These are phyloP conservation scores for Rhinoptilus africanus DNA, from an alignment of 2,113 vertebrate genomes.

Conservation along the genomic window DNA sequence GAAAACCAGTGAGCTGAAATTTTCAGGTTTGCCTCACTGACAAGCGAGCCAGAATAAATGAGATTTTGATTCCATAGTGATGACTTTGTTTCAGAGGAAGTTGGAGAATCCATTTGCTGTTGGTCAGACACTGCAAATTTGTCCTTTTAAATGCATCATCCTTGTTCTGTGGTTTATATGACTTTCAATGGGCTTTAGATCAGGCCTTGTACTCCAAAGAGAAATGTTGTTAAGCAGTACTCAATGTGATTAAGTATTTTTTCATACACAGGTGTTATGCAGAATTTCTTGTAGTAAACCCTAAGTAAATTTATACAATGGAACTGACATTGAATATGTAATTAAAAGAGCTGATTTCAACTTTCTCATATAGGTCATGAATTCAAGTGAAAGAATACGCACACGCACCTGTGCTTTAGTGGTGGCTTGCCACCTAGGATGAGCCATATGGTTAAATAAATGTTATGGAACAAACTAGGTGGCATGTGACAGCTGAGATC, in stretches of 20 bases:
- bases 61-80: not conserved
- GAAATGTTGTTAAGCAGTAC: not conserved
- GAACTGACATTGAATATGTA: not conserved
- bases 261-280: not conserved
- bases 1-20: not conserved
- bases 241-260: not conserved
- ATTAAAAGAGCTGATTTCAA: not conserved
- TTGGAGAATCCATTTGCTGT: not conserved
- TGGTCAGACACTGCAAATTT: not conserved
- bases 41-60: not conserved
- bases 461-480: not conserved
- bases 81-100: not conserved
- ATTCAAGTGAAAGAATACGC: not conserved
- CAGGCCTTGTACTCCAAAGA: not conserved
- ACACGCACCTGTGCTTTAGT: conserved; percentile 1
- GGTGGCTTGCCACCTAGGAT: conserved; percentile 17
- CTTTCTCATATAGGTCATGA: not conserved
- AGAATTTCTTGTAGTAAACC: not conserved
- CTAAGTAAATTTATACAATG: not conserved
- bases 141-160: not conserved
- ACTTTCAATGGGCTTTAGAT: not conserved
- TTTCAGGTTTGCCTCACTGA: not conserved
- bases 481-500: conserved; percentile 1
- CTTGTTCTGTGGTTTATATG: not conserved
- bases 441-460: conserved; percentile 41